These are phyloP conservation scores for Aphidius gifuensis DNA, from an alignment of 1,140 invertebrate species.

Conservation along the genomic window DNA sequence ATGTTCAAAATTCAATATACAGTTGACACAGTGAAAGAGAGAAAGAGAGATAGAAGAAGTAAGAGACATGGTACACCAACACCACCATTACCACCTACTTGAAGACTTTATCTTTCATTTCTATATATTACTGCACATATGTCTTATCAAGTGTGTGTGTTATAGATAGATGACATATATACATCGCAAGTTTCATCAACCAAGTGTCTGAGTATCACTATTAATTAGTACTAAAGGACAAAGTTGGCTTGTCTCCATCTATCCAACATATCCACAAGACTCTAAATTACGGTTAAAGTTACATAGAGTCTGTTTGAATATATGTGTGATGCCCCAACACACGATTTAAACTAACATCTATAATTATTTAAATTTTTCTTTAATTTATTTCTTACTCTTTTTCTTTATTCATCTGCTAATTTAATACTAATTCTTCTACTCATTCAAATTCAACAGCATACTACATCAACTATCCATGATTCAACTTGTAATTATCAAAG, in stretches of 20 bases:
- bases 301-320: conserved; percentile 10
- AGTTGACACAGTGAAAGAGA: too few species aligned
- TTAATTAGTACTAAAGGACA: conserved; percentile 31
- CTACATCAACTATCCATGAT: too few species aligned
- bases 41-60: too few species aligned
- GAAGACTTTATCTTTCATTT: background rate
- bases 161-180: too few species aligned
- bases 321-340: background rate
- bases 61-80: too few species aligned
- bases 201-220: conserved; percentile 30
- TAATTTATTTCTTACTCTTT: too few species aligned
- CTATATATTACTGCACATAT: background rate
- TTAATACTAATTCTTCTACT: too few species aligned
- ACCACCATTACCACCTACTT: conserved; percentile 8
- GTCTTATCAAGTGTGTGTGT: too few species aligned
- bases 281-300: conserved; percentile 33
- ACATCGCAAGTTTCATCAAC: too few species aligned
- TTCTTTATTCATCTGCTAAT: too few species aligned
- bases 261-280: conserved; percentile 27
- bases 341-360: background rate
- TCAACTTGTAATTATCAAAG: conserved; percentile 31
- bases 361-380: background rate
- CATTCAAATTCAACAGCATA: too few species aligned
- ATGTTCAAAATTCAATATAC: too few species aligned
- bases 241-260: conserved; percentile 29